phyloP scores from a whole-genome alignment of 64 coral and sea anemone species.

The Catalaphyllia jardinei region DNA sequence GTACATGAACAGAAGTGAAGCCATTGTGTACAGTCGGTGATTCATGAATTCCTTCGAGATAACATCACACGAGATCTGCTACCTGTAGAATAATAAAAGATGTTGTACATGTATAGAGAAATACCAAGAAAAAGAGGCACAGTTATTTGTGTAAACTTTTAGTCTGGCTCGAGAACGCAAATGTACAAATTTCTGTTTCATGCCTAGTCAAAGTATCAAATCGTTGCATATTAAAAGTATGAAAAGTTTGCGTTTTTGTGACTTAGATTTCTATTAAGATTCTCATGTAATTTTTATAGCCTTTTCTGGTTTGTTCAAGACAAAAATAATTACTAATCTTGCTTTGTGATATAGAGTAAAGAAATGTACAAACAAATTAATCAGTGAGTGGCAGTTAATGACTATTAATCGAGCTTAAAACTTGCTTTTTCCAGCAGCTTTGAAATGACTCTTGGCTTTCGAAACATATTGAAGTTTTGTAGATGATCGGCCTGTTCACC shows the following conservation, averaged over 20 bases:
- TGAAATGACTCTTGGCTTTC: no score
- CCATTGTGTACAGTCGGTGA: not conserved
- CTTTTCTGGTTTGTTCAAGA: not conserved
- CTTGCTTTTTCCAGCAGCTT: no score
- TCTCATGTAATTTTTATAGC: no score
- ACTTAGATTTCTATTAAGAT: no score
- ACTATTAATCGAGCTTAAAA: not conserved
- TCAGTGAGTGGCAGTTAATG: not conserved
- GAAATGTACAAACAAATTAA: not conserved
- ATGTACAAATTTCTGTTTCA: no score
- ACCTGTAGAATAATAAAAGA: not conserved
- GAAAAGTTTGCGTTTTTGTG: no score
- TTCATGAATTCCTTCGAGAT: not conserved
- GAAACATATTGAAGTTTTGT: no score
- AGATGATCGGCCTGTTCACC: no score
- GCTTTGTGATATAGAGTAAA: not conserved
- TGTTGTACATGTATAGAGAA: not conserved
- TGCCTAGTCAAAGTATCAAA: no score
- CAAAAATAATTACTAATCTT: not conserved
- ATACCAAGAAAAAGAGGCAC: not conserved
- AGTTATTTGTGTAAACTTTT: no score
- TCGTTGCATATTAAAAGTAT: no score
- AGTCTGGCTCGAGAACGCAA: no score
- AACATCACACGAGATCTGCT: not conserved
- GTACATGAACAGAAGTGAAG: not conserved